Base-by-base conservation (phyloP, 92 coral and sea anemone genomes). In the Epizoanthus illoricatus region DNA sequence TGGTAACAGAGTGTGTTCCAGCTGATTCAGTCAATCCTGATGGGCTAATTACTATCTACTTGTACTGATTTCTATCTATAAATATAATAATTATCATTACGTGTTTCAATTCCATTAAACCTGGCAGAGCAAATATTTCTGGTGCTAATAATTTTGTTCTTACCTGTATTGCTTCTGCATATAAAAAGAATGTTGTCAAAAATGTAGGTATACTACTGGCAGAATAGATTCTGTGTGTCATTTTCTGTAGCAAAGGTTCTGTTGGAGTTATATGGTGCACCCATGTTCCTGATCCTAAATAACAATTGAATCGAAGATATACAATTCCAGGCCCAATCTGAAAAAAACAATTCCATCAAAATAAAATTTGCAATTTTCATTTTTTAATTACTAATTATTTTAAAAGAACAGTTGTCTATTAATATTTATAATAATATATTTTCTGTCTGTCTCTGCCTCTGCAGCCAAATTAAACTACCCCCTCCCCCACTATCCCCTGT, bases 321-420 rank as follows among this genome's bases (percentile, higher is more conserved):
- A 96, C 99, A n/a, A 96, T 86, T n/a, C 96, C 99, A 45, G 99
- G 99, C 2, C 99, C 99, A 88, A 84, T 86, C 98, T 95, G 73
- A 20, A 20, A 59, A 36, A 5, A 39, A 76, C 13, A 58, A 49
- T 16, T 49, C 56, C 56, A 49, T 7, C 56, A 8, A 49, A 49
- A 47, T 8, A 49, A 28, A 28, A 28, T 28, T 28, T 28, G 33
- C 1, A 28, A 1, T 28, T 28, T 28, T 28, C 1, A 1, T 28
- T 28, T 28, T 28, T 0, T 0, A 28, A 28, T 28, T 28, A 49
- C 58, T 11, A 7, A 73, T 33, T 40, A 24, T 40, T 24, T n/a
- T n/a, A n/a, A 43, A 45, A 47, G 23, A 49, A 42, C n/a, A 63
- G n/a, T n/a, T n/a, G n/a, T n/a, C n/a, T n/a, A n/a, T n/a, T n/a